Evolutionary conservation across 1,140 invertebrate genomes (phyloP), one percentile per base, ranked within the genome.

Genomic region (Drosophila rhopaloa): DNA sequence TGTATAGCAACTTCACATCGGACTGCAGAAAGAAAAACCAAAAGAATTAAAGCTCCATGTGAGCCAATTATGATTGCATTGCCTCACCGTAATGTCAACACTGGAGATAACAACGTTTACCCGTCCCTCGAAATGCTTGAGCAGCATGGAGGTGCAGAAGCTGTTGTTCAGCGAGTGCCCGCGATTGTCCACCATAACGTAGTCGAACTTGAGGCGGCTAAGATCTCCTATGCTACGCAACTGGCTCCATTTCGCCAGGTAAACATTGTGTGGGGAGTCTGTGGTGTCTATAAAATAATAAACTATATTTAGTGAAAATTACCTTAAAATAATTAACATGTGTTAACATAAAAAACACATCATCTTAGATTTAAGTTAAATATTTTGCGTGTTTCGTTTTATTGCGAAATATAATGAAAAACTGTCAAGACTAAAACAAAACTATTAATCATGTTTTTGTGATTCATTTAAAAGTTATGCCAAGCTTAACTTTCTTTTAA

Each of bases 31-130:
- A 16, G 13, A 2, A n/a, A 24, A 62, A 40, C 40, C 8, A 7
- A 51, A 8, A 37, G 10, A 51, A 47, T 27, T 68, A 19, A 32
- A 43, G 38, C n/a, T 66, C 11, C 2, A 4, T 16, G n/a, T 0
- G 10, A 24, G 1, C 16, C 11, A 32, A 10, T 10, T 44, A 11
- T 41, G 43, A 32, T 5, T 53, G 50, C 48, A 40, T 53, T 27
- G 14, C 35, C 51, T 67, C 59, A 92, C 91, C 54, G 91, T 92
- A 47, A 92, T 76, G 61, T 92, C 91, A 40, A 84, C 76, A 78
- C 86, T 91, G n/a, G 91, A 91, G 66, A 92, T 86, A 58, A 92
- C 50, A 47, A 92, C 73, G 51, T 91, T 89, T 27, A 91, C 79
- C 46, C 79, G 81, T 16, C 76, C 59, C 57, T 92, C 91, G 38